These are phyloP conservation scores for Eretmodus cyanostictus DNA, from an alignment of 2,113 vertebrate species.

Conservation along the genomic window DNA sequence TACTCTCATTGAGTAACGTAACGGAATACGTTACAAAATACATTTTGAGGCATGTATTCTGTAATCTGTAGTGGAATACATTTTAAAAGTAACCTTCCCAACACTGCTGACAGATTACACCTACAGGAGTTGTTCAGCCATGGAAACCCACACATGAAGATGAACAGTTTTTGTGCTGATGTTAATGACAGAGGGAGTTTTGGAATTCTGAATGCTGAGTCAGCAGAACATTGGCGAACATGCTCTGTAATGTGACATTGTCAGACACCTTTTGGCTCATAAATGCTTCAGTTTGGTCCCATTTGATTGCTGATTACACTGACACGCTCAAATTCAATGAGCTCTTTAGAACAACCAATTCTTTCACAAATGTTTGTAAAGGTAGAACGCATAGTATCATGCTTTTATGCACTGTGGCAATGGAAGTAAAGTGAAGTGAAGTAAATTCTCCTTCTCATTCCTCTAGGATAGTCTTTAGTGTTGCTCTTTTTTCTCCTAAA, in stretches of 20 bases:
- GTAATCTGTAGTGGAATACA: too few species aligned
- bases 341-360: not conserved
- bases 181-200: not conserved
- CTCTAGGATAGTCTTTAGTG: not conserved
- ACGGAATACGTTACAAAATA: too few species aligned
- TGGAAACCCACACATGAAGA: not conserved
- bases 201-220: not conserved
- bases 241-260: not conserved
- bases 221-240: not conserved
- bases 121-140: not conserved
- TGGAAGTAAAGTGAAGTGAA: not conserved
- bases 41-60: too few species aligned
- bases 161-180: not conserved
- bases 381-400: not conserved
- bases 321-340: not conserved
- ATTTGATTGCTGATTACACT: not conserved
- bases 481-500: not conserved
- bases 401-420: not conserved
- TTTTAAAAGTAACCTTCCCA: too few species aligned
- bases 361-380: not conserved
- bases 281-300: not conserved
- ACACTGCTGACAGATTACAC: not conserved
- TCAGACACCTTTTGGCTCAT: not conserved
- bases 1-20: too few species aligned
- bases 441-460: not conserved